Conservation (phyloP, 2,888 invertebrate species). For the Danaus chrysippus region DNA sequence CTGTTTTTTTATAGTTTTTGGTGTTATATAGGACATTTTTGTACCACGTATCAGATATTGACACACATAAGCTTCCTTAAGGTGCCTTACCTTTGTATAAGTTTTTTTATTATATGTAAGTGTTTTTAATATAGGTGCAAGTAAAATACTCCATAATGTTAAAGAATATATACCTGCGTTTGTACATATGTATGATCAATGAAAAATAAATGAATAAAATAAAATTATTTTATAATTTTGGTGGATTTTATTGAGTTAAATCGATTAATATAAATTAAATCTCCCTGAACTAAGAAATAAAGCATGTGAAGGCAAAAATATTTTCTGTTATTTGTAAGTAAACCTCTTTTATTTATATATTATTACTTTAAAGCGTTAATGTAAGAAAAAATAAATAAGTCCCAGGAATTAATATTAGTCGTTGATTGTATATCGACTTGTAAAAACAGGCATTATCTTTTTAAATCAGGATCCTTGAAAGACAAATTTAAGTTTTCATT, state of each 20-base stretch:
- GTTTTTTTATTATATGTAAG: slow-evolving; percentile 33
- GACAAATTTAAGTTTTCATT: no score
- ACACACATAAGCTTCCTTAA: slow-evolving; percentile 55
- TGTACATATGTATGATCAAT: slow-evolving; percentile 72
- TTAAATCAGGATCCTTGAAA: no score
- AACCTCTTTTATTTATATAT: no score
- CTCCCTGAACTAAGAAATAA: no score
- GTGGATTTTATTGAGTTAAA: slow-evolving; percentile 40
- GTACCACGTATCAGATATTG: slow-evolving; percentile 44
- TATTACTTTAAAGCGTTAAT: no score
- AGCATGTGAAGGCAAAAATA: no score
- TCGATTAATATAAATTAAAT: no score
- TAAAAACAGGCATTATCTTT: no score
- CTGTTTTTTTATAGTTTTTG: background rate
- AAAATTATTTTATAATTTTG: slow-evolving; percentile 75
- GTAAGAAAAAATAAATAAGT: no score
- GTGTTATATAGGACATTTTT: slow-evolving; percentile 20
- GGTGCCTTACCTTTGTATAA: slow-evolving; percentile 65
- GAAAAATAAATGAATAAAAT: slow-evolving; percentile 65
- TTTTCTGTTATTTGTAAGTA: no score
- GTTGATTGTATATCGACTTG: no score
- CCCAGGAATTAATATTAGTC: no score
- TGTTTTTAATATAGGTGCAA: slow-evolving; percentile 58
- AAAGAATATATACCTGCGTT: slow-evolving; percentile 56
- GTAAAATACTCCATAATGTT: slow-evolving; percentile 60